Evolutionary conservation across 37 sponge, comb jelly and placozoan species (phyloP), one percentile per base, ranked within the genome.

Genomic region (Geodia barretti): DNA sequence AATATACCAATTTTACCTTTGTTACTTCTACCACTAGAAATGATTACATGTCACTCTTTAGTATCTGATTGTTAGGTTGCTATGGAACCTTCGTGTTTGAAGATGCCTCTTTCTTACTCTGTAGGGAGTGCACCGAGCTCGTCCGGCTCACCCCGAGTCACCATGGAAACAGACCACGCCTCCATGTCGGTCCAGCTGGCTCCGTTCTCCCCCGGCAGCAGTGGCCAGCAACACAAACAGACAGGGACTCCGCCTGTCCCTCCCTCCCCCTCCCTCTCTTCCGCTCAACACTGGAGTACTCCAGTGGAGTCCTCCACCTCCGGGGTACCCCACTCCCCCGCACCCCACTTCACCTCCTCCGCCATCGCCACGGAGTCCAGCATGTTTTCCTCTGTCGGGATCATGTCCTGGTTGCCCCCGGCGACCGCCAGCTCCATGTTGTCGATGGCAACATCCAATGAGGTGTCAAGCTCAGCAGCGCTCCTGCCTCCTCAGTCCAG

Each of bases 251-350:
- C 26, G 28, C 54, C 54, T 47, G 14, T 47, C 14, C 54, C 75
- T 41, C 75, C 43, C 75, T 26, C 75, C 75, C 60, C 26, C 75
- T 54, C 42, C 60, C 11, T 11, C 42, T 30, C 66, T 8, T 58
- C 31, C 67, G 9, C 31, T 23, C 28, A 65, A n/a, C 9, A 7
- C 24, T 65, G 28, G 31, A n/a, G 7, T 5, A 65, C 7, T n/a
- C 28, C 67, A 7, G 20, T n/a, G 31, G 31, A 65, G 31, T 23
- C 67, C 28, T 58, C 19, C 64, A 67, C 29, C 29, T 3, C 43
- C 79, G 32, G 47, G 9, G 23, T 19, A 43, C n/a, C 25, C 35
- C 54, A 19, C 70, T 19, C 63, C 35, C 54, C 31, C 37, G 23
- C 80, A 67, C 39, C 72, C 4, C 60, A 66, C 39, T n/a, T 59